phyloP scores from a whole-genome alignment of 2,113 vertebrate genomes.

The Chionodraco myersi region DNA sequence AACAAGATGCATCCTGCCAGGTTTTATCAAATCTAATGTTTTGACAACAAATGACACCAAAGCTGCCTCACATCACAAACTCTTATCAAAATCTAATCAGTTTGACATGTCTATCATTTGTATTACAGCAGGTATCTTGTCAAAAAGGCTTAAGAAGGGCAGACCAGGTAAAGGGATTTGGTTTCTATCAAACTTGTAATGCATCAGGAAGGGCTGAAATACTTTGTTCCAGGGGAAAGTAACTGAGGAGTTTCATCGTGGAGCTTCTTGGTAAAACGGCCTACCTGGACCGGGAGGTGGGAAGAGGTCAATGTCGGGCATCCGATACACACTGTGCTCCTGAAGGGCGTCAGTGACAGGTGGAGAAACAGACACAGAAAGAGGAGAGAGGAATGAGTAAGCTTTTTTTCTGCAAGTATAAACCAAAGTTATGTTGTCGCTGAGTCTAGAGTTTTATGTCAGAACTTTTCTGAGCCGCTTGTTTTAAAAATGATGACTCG shows the following conservation, averaged over 20 bases:
- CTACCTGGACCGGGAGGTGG: slow-evolving; percentile 77
- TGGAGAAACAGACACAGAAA: not conserved
- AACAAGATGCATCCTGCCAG: not conserved
- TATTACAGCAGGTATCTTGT: not conserved
- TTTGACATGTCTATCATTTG: not conserved
- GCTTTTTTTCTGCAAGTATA: not conserved
- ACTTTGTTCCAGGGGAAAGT: not conserved
- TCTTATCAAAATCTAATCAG: not conserved
- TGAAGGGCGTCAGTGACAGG: not conserved
- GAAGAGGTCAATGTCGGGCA: slow-evolving; percentile 71
- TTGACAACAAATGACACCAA: not conserved
- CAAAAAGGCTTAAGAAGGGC: not conserved
- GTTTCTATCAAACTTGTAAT: not conserved
- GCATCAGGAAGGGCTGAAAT: not conserved
- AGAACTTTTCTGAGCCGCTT: not conserved
- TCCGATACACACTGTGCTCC: slow-evolving; percentile 73
- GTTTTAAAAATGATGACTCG: not conserved
- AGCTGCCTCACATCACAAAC: not conserved
- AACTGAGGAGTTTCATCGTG: not conserved
- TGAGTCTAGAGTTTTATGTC: not conserved
- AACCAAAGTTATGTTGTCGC: too few relatives aligned
- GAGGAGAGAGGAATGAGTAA: not conserved
- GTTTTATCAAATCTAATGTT: not conserved
- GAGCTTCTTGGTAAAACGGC: not conserved
- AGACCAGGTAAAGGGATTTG: not conserved